Evolutionary conservation across 2,797 vertebrate species (phyloP), one percentile per base, ranked within the genome.

Genomic region (Paedocypris micromegethes): DNA sequence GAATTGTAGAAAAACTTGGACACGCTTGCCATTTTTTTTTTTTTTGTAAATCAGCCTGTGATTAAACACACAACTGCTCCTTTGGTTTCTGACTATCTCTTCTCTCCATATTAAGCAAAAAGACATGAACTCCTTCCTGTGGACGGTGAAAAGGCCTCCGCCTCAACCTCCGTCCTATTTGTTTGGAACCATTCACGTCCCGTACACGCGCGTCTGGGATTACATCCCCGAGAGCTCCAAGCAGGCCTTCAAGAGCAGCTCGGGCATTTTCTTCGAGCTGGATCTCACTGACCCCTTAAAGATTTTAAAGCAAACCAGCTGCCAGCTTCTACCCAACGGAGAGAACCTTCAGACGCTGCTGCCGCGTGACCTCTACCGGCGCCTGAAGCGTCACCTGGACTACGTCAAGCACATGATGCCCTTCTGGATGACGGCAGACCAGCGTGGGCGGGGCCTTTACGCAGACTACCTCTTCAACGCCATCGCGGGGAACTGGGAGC

Each of bases 361-460:
- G 73, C 92, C 92, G 0, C 86, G 71, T 0, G 91, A 92, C 64
- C 85, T 94, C 2, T 94, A 94, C 82, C 87, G 90, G 68, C 90
- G 92, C 38, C 89, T 94, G 46, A 93, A 93, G 43, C 88, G 91
- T 64, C 92, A 93, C 84, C 84, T 94, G 83, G 92, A 94, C 78
- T 94, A 94, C 3, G 88, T 94, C 76, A 90, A 90, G 71, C 83
- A 92, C 77, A 93, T 94, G 92, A 90, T 94, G 86, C 92, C 92
- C 5, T 86, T 87, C 2, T 94, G 92, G 92, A 91, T 94, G 91
- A 92, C 90, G 2, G 88, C 92, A 0, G 92, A 93, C 5, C 91
- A 93, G 82, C 80, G 91, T 2, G 92, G 91, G 74, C 91, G 91
- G 67, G 91, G 92, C 55, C 86, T 93, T 1, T 93, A 93, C 0